phyloP scores from a whole-genome alignment of 2,888 invertebrate species.

The Ptilodon capucinus region DNA sequence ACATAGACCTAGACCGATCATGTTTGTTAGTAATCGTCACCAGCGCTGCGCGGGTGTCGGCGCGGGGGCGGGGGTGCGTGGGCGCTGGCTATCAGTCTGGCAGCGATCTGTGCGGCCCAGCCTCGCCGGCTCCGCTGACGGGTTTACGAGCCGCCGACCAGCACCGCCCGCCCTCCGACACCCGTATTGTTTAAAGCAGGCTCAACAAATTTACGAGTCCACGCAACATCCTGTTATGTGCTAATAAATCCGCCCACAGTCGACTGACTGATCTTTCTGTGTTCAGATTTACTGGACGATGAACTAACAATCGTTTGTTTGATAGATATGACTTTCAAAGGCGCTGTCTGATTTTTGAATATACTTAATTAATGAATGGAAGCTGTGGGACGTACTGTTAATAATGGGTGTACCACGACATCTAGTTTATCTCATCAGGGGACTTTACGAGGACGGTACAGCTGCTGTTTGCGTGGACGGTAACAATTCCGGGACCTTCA shows the following conservation, averaged over 20 bases:
- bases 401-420: no score
- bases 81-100: slow-evolving; percentile 61
- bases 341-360: background rate
- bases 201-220: slow-evolving; percentile 65
- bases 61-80: slow-evolving; percentile 38
- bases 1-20: background rate
- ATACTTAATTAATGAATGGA: no score
- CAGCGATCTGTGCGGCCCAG: slow-evolving; percentile 71
- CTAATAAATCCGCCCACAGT: slow-evolving; percentile 48
- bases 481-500: no score
- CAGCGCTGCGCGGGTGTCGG: slow-evolving; percentile 13
- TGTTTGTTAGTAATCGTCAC: slow-evolving; percentile 23
- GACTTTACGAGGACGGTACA: no score
- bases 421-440: no score
- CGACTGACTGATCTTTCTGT: slow-evolving; percentile 16
- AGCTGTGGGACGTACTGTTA: no score
- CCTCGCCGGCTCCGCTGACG: slow-evolving; percentile 54
- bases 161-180: slow-evolving; percentile 68
- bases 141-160: slow-evolving; percentile 67
- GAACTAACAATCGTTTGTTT: slow-evolving; percentile 1
- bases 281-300: background rate
- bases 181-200: slow-evolving; percentile 76
- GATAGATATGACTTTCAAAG: background rate
- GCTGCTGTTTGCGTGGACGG: no score
- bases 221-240: slow-evolving; percentile 50